phyloP scores from a whole-genome alignment of 2,888 invertebrate genomes.

The Leptinotarsa haldemani region DNA sequence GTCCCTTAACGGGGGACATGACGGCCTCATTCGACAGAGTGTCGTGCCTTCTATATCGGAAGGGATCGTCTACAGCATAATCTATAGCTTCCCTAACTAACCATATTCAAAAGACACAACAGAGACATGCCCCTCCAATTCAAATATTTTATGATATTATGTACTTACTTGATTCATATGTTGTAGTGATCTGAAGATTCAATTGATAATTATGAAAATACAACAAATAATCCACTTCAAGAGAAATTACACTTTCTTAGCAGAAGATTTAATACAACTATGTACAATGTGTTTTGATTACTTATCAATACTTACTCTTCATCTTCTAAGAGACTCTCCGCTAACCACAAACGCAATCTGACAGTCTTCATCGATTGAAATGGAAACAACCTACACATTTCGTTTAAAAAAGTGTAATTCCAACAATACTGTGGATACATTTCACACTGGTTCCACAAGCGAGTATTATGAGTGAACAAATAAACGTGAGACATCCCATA shows the following conservation, averaged over 20 bases:
- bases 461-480: conserved; percentile 86
- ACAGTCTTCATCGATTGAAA: conserved; percentile 92
- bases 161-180: too few species aligned
- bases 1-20: too few species aligned
- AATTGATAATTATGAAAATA: too few species aligned
- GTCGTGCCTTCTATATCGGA: too few species aligned
- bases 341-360: conserved; percentile 78
- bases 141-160: too few species aligned
- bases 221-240: too few species aligned
- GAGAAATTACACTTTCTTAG: neutral
- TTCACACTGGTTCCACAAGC: conserved; percentile 85
- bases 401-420: conserved; percentile 77
- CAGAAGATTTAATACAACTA: neutral
- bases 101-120: too few species aligned
- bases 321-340: conserved; percentile 78
- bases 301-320: conserved; percentile 70
- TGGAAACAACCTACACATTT: conserved; percentile 85
- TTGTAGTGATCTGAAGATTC: too few species aligned
- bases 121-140: too few species aligned
- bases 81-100: too few species aligned
- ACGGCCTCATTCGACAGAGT: too few species aligned
- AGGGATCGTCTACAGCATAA: too few species aligned
- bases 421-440: conserved; percentile 75
- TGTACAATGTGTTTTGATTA: neutral
- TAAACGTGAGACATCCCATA: conserved; percentile 82